phyloP scores from a whole-genome alignment of 2,888 invertebrate species.

The Dryobota labecula region DNA sequence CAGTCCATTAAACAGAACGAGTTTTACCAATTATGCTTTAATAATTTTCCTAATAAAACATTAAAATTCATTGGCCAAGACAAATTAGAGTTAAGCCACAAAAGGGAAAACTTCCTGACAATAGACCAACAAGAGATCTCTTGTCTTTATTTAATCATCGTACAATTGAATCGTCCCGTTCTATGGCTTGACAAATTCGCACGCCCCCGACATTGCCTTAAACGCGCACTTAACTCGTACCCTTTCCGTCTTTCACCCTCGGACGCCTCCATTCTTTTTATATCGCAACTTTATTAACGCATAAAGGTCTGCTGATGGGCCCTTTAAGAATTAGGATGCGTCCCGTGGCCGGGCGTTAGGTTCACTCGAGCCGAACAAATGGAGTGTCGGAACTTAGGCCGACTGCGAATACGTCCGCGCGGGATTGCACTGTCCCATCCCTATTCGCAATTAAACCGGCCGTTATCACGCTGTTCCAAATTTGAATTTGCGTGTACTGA shows the following conservation, averaged over 20 bases:
- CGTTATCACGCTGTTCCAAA: slow-evolving; percentile 83
- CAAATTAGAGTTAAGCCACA: slow-evolving; percentile 52
- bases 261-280: slow-evolving; percentile 90
- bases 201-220: slow-evolving; percentile 89
- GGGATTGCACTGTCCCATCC: slow-evolving; percentile 75
- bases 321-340: slow-evolving; percentile 90
- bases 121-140: slow-evolving; percentile 73
- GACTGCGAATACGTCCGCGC: slow-evolving; percentile 72
- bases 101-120: slow-evolving; percentile 72
- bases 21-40: slow-evolving; percentile 30
- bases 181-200: slow-evolving; percentile 89
- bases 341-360: slow-evolving; percentile 82
- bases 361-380: slow-evolving; percentile 87
- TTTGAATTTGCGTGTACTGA: slow-evolving; percentile 80
- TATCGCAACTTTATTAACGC: slow-evolving; percentile 91
- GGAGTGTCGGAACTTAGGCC: slow-evolving; percentile 83
- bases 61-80: slow-evolving; percentile 44
- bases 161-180: slow-evolving; percentile 85
- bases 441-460: slow-evolving; percentile 84
- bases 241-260: slow-evolving; percentile 88
- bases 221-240: slow-evolving; percentile 89
- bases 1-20: slow-evolving; percentile 41
- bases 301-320: slow-evolving; percentile 90
- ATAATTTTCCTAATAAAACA: slow-evolving; percentile 55
- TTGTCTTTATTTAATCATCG: slow-evolving; percentile 88